phyloP scores from a whole-genome alignment of 2,113 vertebrate species.

The Oreochromis aureus region DNA sequence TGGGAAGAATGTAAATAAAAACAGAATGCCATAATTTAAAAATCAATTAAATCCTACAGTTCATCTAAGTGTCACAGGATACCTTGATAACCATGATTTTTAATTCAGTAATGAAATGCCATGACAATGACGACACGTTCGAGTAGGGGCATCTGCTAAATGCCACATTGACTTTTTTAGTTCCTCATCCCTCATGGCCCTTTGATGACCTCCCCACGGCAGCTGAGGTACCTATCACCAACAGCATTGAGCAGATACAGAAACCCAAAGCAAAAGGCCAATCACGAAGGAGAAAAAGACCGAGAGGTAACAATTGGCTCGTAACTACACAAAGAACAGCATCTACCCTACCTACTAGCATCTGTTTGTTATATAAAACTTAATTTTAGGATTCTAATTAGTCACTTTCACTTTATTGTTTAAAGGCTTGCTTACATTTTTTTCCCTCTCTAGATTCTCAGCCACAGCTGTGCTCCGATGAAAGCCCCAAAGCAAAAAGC shows the following conservation, averaged over 20 bases:
- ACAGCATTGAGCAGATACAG: not conserved
- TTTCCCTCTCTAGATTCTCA: not conserved
- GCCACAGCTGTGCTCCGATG: not conserved
- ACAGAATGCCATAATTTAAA: not conserved
- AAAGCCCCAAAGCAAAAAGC: slow-evolving; percentile 6
- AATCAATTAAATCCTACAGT: not conserved
- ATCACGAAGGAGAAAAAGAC: not conserved
- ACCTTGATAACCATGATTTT: not conserved
- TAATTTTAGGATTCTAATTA: not conserved
- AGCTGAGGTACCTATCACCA: not conserved
- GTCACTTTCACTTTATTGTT: not conserved
- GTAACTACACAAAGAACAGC: not conserved
- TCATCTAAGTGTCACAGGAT: not conserved
- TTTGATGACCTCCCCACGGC: not conserved
- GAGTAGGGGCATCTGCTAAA: not conserved
- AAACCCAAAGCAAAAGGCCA: not conserved
- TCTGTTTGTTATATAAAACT: not conserved
- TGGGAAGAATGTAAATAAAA: not conserved
- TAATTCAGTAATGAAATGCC: not conserved
- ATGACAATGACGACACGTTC: not conserved
- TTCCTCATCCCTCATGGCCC: not conserved
- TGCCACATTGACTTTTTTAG: not conserved
- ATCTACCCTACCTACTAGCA: accelerated
- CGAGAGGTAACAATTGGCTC: not conserved
- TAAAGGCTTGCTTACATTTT: not conserved